Evolutionary conservation across 2,888 invertebrate species (phyloP), one percentile per base, ranked within the genome.

Genomic region (Acanthacorydalis orientalis): DNA sequence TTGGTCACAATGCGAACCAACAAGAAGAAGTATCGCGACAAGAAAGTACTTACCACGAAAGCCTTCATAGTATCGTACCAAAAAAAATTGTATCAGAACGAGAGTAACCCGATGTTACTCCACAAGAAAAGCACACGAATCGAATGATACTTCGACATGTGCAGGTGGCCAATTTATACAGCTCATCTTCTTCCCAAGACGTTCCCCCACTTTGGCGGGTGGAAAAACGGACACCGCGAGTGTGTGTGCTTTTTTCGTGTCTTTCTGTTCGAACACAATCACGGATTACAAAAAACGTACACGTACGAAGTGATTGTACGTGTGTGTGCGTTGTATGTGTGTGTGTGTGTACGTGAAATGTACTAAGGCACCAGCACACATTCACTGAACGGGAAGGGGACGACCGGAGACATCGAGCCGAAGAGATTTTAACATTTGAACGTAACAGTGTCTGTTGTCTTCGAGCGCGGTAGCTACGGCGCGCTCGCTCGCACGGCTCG

Each of bases 41-140:
- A 16, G 16, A 4, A 35, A 4, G 8, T 44, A 61, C 61, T 61
- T 60, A 61, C 61, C 58, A 59, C 57, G 49, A 60, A 57, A 51
- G 57, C 56, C 57, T 56, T 60, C 61, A 61, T 61, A 51, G 51
- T 60, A 39, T 16, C 14, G 8, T 15, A n/a, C 39, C 39, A 16
- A 15, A 9, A 16, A 39, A n/a, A 9, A 39, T 15, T 15, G n/a
- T 15, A 39, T 16, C 39, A 39, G 16, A 47, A 45, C 33, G 31
- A 43, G 49, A 56, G 57, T 57, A 57, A 57, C 57, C 43, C 11
- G 44, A 43, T 49, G 57, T 59, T 58, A 58, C 58, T 52, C 53
- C 51, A 54, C 55, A 41, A 42, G 52, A 57, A 51, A 52, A 54
- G 56, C 52, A 52, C 55, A 58, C 52, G 52, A 54, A 15, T 41